These are phyloP conservation scores for Semaprochilodus insignis DNA, from an alignment of 2,797 vertebrate species.

Conservation along the genomic window DNA sequence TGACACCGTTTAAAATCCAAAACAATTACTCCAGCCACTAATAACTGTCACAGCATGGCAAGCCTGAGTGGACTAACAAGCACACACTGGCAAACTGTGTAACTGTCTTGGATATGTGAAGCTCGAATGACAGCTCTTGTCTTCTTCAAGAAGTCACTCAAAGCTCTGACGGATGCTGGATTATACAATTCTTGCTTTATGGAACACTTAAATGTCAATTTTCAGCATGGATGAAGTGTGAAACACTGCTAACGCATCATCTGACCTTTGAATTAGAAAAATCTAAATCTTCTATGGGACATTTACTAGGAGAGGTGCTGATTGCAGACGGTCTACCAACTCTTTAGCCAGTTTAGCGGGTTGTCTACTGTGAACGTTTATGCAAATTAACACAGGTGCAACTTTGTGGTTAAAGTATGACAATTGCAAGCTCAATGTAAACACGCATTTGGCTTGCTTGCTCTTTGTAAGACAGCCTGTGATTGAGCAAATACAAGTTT, in stretches of 20 bases:
- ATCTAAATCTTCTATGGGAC: background rate
- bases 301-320: no score
- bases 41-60: conserved; percentile 42
- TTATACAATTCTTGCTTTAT: background rate
- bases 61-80: conserved; percentile 50
- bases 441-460: no score
- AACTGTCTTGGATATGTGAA: conserved; percentile 14
- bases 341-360: no score
- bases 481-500: no score
- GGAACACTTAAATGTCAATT: background rate
- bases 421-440: no score
- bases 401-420: no score
- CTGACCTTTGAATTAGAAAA: background rate
- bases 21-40: conserved; percentile 41
- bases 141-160: background rate
- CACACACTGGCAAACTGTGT: conserved; percentile 28
- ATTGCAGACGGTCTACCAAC: no score
- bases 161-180: background rate
- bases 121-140: conserved; percentile 31
- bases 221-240: background rate
- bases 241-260: background rate
- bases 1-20: conserved; percentile 50
- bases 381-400: no score
- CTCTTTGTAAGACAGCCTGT: no score
- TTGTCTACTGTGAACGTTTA: no score